Evolutionary conservation across 2,113 vertebrate genomes (phyloP).

Genomic region (Nematolebias whitei): DNA sequence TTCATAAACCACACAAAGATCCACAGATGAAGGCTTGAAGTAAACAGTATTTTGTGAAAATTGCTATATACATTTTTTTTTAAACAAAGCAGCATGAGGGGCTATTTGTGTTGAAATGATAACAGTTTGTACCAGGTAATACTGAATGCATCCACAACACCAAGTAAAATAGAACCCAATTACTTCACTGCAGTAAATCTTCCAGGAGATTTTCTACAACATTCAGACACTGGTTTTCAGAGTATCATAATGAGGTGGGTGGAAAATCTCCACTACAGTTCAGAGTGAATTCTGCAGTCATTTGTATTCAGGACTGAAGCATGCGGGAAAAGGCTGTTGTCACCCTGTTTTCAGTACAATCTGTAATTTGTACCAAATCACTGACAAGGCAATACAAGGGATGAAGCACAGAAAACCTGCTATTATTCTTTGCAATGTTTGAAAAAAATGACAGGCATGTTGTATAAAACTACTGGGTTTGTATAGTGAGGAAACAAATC

Average conservation of each 20-base stretch:
- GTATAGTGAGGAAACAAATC: background rate
- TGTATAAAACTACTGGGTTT: background rate
- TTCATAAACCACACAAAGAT: too few species aligned
- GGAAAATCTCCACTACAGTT: background rate
- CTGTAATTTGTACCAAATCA: background rate
- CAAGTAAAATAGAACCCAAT: too few species aligned
- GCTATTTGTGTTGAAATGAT: background rate
- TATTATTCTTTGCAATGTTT: constrained; percentile 1
- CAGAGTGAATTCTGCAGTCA: background rate
- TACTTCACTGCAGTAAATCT: too few species aligned
- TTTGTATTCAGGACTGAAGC: background rate
- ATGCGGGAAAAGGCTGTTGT: background rate
- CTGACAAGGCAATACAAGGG: background rate
- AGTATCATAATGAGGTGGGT: background rate
- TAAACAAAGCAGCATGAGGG: background rate
- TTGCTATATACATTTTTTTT: too few species aligned
- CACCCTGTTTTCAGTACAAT: background rate
- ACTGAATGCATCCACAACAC: too few species aligned
- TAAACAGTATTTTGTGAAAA: too few species aligned
- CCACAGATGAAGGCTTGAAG: too few species aligned
- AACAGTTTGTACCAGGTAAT: background rate
- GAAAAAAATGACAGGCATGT: background rate
- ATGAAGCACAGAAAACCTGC: constrained; percentile 3
- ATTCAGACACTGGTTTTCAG: background rate
- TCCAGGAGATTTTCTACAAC: too few species aligned